Percentiles rank a stretch among this genome's conserved stretches.
phyloP scores from a whole-genome alignment of 2,797 vertebrate species.

The Squalus acanthias region DNA sequence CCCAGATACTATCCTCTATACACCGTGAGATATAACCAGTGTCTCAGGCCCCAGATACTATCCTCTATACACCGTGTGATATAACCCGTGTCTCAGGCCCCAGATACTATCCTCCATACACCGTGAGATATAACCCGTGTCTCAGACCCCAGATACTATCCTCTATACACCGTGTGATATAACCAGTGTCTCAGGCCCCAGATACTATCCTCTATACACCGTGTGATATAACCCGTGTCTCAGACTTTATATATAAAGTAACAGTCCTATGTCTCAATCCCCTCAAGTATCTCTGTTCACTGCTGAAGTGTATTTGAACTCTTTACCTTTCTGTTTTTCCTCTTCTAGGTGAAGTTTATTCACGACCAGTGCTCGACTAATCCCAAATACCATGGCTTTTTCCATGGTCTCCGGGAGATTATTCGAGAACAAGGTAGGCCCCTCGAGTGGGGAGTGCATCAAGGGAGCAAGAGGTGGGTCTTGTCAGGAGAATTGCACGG shows the following conservation, averaged over 20 bases:
- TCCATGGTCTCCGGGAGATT: constrained; percentile 71
- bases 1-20: too few species aligned
- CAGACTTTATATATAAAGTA: not conserved
- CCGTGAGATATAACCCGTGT: too few species aligned
- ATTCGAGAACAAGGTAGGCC: constrained; percentile 68
- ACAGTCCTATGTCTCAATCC: not conserved
- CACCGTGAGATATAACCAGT: not conserved
- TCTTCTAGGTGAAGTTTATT: constrained; percentile 71
- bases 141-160: not conserved
- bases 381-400: constrained; percentile 71
- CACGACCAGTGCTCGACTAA: constrained; percentile 70
- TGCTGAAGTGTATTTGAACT: not conserved
- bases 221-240: not conserved
- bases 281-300: not conserved
- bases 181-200: not conserved
- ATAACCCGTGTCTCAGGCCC: not conserved
- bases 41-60: not conserved
- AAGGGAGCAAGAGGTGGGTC: not conserved
- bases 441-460: not conserved
- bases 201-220: too few species aligned
- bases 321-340: not conserved
- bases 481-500: not conserved
- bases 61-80: too few species aligned
- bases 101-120: too few species aligned
- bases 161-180: too few species aligned